Percentiles rank a stretch among this genome's conserved stretches.
Conservation (phyloP, 2,797 vertebrate species). For the Falco novaeseelandiae region DNA sequence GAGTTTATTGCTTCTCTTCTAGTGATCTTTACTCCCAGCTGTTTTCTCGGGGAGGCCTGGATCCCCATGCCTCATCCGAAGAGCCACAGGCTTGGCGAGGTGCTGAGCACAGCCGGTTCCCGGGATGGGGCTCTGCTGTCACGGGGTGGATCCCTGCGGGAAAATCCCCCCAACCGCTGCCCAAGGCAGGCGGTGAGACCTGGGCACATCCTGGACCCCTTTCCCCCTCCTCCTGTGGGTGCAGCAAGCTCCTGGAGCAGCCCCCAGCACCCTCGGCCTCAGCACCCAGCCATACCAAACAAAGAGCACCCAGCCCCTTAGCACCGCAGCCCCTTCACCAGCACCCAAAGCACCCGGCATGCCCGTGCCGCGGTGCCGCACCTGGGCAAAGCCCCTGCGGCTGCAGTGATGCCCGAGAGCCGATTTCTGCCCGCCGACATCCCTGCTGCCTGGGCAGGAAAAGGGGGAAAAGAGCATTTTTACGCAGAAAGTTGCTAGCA, state of each 20-base stretch:
- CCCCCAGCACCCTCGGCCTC: not conserved
- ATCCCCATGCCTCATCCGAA: not conserved
- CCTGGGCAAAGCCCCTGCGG: not conserved
- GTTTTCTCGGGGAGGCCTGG: conserved; percentile 8
- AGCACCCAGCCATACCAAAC: not conserved
- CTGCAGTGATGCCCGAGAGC: fast-evolving
- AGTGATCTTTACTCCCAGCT: conserved; percentile 55
- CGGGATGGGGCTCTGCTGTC: not conserved
- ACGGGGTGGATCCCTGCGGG: fast-evolving
- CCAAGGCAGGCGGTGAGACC: not conserved
- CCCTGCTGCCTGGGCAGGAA: not conserved
- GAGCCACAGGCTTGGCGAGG: not conserved
- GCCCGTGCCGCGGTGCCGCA: fast-evolving
- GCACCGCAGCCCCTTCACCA: not conserved
- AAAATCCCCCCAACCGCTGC: not conserved
- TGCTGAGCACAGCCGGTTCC: fast-evolving
- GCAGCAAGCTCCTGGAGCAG: not conserved
- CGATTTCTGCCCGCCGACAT: not conserved
- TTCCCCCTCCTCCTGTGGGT: not conserved
- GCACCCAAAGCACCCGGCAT: not conserved
- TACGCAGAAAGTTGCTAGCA: not conserved
- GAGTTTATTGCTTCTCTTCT: conserved; percentile 54
- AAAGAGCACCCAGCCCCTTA: not conserved
- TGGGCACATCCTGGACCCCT: not conserved
- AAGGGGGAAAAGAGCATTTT: not conserved